These are phyloP conservation scores for Crotalus helleri DNA, from an alignment of 2,113 vertebrate genomes.

Conservation along the genomic window DNA sequence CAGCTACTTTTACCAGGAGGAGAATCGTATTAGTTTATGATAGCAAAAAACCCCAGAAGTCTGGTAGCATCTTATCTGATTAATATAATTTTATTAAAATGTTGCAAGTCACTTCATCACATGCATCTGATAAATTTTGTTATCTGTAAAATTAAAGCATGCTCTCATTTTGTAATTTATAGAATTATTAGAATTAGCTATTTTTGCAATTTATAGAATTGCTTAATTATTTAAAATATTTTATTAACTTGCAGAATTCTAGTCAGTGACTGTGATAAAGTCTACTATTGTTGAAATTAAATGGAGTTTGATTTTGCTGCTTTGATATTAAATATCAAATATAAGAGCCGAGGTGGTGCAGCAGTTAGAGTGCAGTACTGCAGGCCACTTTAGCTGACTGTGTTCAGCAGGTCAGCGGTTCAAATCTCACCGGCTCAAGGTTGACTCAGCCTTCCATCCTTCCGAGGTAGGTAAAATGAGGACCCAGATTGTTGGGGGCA, in stretches of 20 bases:
- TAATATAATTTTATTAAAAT: not conserved
- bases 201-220: not conserved
- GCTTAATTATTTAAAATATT: not conserved
- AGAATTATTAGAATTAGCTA: not conserved
- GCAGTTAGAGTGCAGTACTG: too few species aligned
- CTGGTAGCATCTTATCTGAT: not conserved
- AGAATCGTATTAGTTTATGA: not conserved
- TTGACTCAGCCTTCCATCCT: too few species aligned
- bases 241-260: not conserved
- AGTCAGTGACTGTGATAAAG: not conserved
- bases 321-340: not conserved
- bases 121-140: not conserved
- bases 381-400: too few species aligned
- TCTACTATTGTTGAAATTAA: not conserved
- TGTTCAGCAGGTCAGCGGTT: too few species aligned
- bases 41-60: not conserved
- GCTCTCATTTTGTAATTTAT: not conserved
- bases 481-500: too few species aligned
- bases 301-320: not conserved
- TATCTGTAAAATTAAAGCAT: not conserved
- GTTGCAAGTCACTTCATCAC: not conserved
- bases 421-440: too few species aligned
- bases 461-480: too few species aligned
- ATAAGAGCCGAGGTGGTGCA: too few species aligned
- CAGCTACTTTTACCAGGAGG: not conserved